These are phyloP conservation scores for Alca torda DNA, from an alignment of 2,797 vertebrate species.

Conservation along the genomic window DNA sequence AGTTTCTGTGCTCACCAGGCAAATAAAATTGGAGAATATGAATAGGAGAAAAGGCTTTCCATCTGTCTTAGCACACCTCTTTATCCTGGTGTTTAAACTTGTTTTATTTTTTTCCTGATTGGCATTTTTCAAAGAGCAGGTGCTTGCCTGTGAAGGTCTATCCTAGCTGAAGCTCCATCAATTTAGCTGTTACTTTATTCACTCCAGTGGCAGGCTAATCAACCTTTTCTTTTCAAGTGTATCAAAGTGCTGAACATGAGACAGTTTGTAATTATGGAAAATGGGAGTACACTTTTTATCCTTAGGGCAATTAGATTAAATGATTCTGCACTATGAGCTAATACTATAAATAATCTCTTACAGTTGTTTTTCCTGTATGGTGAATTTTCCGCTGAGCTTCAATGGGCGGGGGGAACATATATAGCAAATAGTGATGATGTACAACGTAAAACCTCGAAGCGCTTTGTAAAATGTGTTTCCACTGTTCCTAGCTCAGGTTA, in stretches of 20 bases:
- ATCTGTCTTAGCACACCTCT: conserved; percentile 24
- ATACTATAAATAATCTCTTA: conserved; percentile 26
- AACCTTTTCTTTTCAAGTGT: conserved; percentile 40
- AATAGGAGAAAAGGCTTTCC: conserved; percentile 7
- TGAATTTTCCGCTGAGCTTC: conserved; percentile 20
- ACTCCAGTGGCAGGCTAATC: neutral
- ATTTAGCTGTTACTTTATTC: conserved; percentile 25
- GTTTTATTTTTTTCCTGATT: neutral
- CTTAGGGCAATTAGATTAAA: conserved; percentile 18
- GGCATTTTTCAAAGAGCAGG: conserved; percentile 24
- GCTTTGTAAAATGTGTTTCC: neutral
- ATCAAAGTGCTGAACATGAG: conserved; percentile 11
- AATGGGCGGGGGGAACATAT: neutral
- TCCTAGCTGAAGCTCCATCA: neutral
- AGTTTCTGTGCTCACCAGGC: neutral
- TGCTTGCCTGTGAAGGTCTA: neutral
- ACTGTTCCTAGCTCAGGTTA: neutral
- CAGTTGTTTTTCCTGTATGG: neutral
- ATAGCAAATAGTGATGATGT: neutral
- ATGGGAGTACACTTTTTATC: conserved; percentile 15
- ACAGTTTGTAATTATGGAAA: conserved; percentile 42
- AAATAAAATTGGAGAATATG: neutral
- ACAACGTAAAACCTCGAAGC: neutral
- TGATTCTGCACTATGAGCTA: conserved; percentile 3
- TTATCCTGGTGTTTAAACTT: neutral